Conservation (phyloP, 2,113 vertebrate species). For the Notechis scutatus region DNA sequence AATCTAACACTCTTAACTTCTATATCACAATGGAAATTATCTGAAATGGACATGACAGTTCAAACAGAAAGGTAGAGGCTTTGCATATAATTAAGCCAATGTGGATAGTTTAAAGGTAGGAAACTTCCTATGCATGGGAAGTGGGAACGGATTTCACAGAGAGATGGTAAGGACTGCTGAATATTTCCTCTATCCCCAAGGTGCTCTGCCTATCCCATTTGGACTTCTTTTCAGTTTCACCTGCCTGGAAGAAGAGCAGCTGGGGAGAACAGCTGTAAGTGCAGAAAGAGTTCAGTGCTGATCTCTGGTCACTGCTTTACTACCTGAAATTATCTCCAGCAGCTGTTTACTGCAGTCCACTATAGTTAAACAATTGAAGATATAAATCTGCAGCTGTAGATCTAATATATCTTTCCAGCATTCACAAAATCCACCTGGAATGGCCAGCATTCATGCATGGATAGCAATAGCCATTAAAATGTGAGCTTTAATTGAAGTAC, state of each 20-base stretch:
- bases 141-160: background rate
- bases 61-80: background rate
- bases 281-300: background rate
- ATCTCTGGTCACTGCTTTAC: background rate
- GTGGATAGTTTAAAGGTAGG: background rate
- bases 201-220: background rate
- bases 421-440: conserved; percentile 1
- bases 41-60: background rate
- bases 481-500: background rate
- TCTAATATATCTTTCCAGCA: background rate
- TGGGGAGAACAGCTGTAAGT: background rate
- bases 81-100: background rate
- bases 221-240: background rate
- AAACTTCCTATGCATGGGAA: background rate
- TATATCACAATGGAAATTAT: background rate
- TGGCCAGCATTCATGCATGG: background rate
- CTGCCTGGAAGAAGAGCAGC: background rate
- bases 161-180: background rate
- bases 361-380: background rate
- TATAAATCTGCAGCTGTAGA: background rate
- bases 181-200: background rate
- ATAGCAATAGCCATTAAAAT: background rate
- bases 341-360: background rate
- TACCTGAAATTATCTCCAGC: background rate
- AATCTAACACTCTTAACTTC: background rate